Conservation (phyloP, 92 coral and sea anemone species). For the Epizoanthus scotinus region DNA sequence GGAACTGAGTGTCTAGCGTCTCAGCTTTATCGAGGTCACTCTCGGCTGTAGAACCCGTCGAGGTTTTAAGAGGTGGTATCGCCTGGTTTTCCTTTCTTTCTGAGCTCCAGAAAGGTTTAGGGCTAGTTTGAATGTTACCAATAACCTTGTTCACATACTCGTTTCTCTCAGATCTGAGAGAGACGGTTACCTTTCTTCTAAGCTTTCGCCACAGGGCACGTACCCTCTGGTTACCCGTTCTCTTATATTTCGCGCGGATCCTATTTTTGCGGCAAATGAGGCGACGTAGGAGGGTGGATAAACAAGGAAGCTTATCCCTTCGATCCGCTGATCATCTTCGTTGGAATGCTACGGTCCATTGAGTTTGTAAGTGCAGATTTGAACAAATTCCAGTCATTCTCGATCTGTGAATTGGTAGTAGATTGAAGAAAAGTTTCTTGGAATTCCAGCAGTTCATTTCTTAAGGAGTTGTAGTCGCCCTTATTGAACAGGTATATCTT, state of each 20-base stretch:
- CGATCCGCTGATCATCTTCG: neutral
- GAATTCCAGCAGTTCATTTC: neutral
- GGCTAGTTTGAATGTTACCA: neutral
- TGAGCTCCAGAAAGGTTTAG: neutral
- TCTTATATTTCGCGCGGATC: neutral
- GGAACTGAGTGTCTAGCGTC: neutral
- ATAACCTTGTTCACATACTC: too few species aligned
- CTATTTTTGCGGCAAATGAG: neutral
- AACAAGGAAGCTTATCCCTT: neutral
- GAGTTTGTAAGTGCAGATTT: neutral
- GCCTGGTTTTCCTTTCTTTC: slow-evolving; percentile 1
- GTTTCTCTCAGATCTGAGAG: neutral
- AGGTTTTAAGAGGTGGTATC: neutral
- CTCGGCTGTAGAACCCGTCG: neutral
- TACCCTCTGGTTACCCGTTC: neutral
- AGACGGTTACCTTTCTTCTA: neutral
- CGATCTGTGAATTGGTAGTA: neutral
- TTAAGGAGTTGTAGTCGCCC: neutral
- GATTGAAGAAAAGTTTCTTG: neutral
- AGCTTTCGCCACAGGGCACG: neutral
- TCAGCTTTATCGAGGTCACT: neutral
- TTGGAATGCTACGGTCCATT: neutral
- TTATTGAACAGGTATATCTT: neutral
- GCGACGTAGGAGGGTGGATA: neutral
- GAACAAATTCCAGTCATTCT: slow-evolving; percentile 4